These are phyloP conservation scores for Cephus pygmeus DNA, from an alignment of 2,888 invertebrate genomes.

Conservation along the genomic window DNA sequence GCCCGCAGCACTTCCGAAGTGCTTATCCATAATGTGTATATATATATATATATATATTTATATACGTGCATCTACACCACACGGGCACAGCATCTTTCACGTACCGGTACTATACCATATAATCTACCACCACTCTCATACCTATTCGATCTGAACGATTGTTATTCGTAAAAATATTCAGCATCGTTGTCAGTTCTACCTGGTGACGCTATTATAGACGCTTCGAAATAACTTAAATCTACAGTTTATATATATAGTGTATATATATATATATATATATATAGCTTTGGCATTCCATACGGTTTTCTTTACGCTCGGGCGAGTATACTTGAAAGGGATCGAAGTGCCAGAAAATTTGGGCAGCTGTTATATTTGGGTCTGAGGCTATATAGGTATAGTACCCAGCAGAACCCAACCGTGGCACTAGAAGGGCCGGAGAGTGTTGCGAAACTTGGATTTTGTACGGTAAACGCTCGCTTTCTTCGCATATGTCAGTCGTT, in stretches of 20 bases:
- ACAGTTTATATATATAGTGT: too few relatives aligned
- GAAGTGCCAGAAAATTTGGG: slow-evolving; percentile 31
- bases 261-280: too few relatives aligned
- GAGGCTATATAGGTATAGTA: neutral
- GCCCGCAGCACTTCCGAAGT: slow-evolving; percentile 30
- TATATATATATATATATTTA: too few relatives aligned
- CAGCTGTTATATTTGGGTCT: slow-evolving; percentile 20
- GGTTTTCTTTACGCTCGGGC: slow-evolving; percentile 28
- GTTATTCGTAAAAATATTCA: neutral
- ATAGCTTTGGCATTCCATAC: neutral
- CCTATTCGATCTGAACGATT: neutral
- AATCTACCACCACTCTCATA: neutral
- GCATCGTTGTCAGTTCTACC: neutral
- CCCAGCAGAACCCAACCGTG: neutral
- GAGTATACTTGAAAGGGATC: slow-evolving; percentile 26
- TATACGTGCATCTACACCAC: too few relatives aligned
- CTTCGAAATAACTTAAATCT: neutral
- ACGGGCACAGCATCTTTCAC: neutral
- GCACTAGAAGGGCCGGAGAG: neutral
- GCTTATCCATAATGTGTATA: slow-evolving; percentile 10
- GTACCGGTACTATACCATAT: neutral
- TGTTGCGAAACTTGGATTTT: neutral
- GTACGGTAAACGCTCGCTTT: neutral
- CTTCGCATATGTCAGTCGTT: neutral
- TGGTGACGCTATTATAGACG: neutral